phyloP scores from a whole-genome alignment of 2,888 invertebrate species.

The Diogma glabrata region DNA sequence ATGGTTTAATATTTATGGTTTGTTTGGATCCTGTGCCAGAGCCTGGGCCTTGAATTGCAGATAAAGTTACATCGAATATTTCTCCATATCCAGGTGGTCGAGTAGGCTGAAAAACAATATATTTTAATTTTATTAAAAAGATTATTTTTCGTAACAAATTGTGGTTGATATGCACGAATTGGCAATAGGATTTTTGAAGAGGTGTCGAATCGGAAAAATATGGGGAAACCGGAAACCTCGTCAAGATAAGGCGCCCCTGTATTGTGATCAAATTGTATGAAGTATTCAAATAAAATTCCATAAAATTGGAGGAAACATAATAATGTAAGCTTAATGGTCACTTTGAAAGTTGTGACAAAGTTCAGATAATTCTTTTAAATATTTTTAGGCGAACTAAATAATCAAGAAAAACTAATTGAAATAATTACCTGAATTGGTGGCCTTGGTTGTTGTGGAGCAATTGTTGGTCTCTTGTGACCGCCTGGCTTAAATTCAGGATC shows the following conservation, averaged over 20 bases:
- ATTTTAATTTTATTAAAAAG: slow-evolving; percentile 16
- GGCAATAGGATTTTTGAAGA: no score
- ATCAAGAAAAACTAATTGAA: slow-evolving; percentile 46
- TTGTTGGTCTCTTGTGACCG: slow-evolving; percentile 32
- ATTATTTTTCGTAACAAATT: background rate
- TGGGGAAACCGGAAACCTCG: no score
- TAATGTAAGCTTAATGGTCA: no score
- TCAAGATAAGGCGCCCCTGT: no score
- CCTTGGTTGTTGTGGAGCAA: slow-evolving; percentile 26
- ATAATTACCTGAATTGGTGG: slow-evolving; percentile 19
- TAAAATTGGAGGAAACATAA: no score
- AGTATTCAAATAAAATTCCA: no score
- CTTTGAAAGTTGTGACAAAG: no score
- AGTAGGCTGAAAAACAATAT: slow-evolving; percentile 29
- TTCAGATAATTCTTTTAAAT: no score
- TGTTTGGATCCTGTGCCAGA: slow-evolving; percentile 40
- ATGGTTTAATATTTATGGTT: slow-evolving; percentile 35
- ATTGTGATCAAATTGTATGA: no score
- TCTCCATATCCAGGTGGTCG: slow-evolving; percentile 54
- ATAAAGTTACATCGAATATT: slow-evolving; percentile 79
- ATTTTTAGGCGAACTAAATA: no score
- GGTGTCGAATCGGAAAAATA: no score
- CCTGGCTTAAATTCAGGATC: slow-evolving; percentile 70
- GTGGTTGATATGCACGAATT: no score
- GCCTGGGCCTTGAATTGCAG: slow-evolving; percentile 75